Base-by-base conservation (phyloP, 2,113 vertebrate species). In the Clarias gariepinus region DNA sequence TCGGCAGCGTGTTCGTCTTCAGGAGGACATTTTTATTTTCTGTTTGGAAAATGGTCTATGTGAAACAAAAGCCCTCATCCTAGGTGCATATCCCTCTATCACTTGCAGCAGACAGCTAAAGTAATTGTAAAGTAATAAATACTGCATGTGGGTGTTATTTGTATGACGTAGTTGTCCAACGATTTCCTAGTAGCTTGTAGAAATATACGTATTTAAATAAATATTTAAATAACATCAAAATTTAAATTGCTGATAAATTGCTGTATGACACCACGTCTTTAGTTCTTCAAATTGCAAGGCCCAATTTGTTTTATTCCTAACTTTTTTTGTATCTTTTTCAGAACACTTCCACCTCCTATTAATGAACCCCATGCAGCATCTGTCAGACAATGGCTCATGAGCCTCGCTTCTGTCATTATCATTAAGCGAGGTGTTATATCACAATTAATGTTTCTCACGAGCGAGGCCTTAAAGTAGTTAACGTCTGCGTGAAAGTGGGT, bases 21-120 rank as follows among this genome's bases (percentile, higher is more conserved):
- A 12, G 33, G 11, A 78, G 85, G 85, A 71, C 84, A 41, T 64
- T 86, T 80, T 79, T 57, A 66, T 81, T 80, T 84, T 87, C 82
- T 19, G 33, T 84, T 80, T 73, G 64, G 47, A 87, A 84, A 80
- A 86, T 85, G 18, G 66, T 86, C 78, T 68, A 73, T 36, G 25
- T 71, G 61, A 66, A 86, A 28, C 16, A 60, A 81, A 86, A 81
- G 25, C 64, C 63, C 53, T 9, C 30, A 7, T 77, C 83, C 36
- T 28, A n/a, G 3, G 30, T 30, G 78, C 18, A 57, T 53, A 55
- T 30, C 69, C n/a, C 52, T 60, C 84, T 30, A 68, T 61, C 71
- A 64, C 64, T 77, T 78, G n/a, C 58, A 58, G 64, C 33, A 81
- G 78, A 73, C 11, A 36, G 78, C 25, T 73, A 73, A 81, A 81